A percentile compares a stretch with the other conserved stretches of the same genome.
Conservation (phyloP, 64 coral and sea anemone species). For the Actinia tenebrosa region DNA sequence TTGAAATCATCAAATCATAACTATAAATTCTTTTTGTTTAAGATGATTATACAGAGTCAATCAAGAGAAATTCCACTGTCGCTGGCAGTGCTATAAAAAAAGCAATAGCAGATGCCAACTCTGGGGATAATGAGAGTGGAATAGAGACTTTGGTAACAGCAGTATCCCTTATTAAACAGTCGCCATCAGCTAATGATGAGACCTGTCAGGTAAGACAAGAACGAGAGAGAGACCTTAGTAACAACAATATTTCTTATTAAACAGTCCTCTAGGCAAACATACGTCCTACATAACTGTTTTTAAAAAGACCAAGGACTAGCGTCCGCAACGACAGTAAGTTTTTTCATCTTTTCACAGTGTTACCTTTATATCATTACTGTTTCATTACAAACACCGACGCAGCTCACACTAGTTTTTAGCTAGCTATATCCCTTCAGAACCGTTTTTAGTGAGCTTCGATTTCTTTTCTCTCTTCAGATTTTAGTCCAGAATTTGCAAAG, state of each 20-base stretch:
- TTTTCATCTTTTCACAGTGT: too few species aligned
- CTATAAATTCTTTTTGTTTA: background rate
- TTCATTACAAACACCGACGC: too few species aligned
- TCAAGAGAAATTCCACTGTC: slow-evolving; percentile 76
- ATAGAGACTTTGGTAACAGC: slow-evolving; percentile 96
- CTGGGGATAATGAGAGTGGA: slow-evolving; percentile 92
- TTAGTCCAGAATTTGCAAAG: slow-evolving; percentile 86
- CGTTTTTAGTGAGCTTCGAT: background rate
- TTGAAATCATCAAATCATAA: too few species aligned
- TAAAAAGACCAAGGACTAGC: too few species aligned
- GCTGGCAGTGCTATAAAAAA: slow-evolving; percentile 89
- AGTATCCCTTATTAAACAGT: slow-evolving; percentile 97
- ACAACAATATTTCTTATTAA: slow-evolving; percentile 80
- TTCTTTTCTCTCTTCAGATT: slow-evolving; percentile 35
- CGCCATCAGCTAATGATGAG: slow-evolving; percentile 83
- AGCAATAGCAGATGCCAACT: slow-evolving; percentile 90
- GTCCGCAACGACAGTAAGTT: too few species aligned
- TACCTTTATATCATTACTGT: too few species aligned
- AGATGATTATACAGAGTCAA: slow-evolving; percentile 73
- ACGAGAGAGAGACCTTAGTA: slow-evolving; percentile 81
- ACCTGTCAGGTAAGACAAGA: slow-evolving; percentile 67
- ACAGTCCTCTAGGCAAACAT: slow-evolving; percentile 41
- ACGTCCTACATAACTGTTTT: too few species aligned
- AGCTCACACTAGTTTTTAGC: too few species aligned
- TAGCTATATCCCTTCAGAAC: too few species aligned